phyloP scores from a whole-genome alignment of 2,888 invertebrate genomes.

The Notodonta ziczac region DNA sequence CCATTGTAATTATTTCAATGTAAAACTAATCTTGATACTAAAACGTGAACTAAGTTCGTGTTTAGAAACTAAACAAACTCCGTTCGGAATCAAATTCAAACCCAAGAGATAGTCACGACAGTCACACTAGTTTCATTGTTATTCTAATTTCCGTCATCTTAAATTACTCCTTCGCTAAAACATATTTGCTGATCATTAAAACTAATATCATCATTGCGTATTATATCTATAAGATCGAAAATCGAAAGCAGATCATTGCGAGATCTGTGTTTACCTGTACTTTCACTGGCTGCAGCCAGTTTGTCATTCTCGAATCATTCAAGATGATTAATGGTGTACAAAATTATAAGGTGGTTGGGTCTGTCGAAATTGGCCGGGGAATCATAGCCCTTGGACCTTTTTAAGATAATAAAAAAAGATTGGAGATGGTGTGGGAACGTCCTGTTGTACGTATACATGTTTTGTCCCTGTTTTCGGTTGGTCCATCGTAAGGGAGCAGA shows the following conservation, averaged over 20 bases:
- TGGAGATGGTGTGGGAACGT: slow-evolving; percentile 71
- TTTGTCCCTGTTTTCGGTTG: slow-evolving; percentile 43
- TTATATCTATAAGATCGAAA: slow-evolving; percentile 13
- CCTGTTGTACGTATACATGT: slow-evolving; percentile 42
- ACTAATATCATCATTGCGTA: slow-evolving; percentile 10
- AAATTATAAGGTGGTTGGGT: slow-evolving; percentile 75
- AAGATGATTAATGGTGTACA: slow-evolving; percentile 69
- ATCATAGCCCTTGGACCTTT: slow-evolving; percentile 56
- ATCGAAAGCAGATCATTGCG: slow-evolving; percentile 17
- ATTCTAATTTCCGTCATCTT: slow-evolving; percentile 15
- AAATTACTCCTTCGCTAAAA: slow-evolving; percentile 14
- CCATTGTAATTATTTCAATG: too few species aligned
- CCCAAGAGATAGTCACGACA: slow-evolving; percentile 4
- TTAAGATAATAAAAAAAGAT: slow-evolving; percentile 56
- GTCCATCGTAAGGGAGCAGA: slow-evolving; percentile 53
- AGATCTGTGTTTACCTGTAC: slow-evolving; percentile 37
- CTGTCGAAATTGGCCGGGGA: slow-evolving; percentile 67
- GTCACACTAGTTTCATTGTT: slow-evolving; percentile 14
- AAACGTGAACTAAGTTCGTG: not conserved
- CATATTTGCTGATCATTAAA: slow-evolving; percentile 13
- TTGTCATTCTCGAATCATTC: slow-evolving; percentile 70
- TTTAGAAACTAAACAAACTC: slow-evolving; percentile 1
- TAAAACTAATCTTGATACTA: not conserved
- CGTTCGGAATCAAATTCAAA: not conserved
- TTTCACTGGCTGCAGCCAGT: slow-evolving; percentile 54